Conservation (phyloP, 2,113 vertebrate species). For the Centropristis striata region DNA sequence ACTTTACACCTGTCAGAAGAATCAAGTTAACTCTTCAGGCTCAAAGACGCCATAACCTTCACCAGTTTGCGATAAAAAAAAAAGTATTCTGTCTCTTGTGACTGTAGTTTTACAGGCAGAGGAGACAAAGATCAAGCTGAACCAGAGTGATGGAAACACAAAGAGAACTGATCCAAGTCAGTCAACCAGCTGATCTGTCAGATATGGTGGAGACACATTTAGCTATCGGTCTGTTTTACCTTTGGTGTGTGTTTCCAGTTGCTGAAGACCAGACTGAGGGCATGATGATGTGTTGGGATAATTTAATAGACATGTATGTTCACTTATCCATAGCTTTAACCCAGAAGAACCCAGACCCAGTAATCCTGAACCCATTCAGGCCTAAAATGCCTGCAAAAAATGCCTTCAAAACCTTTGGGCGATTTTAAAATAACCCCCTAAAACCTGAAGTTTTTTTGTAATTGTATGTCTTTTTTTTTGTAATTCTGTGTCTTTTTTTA, state of each 20-base stretch:
- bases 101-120: not conserved
- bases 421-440: no score
- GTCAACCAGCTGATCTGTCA: not conserved
- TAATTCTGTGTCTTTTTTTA: no score
- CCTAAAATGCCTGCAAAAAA: no score
- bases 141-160: slow-evolving; percentile 5
- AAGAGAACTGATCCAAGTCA: not conserved
- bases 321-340: not conserved
- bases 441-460: no score
- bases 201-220: not conserved
- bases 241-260: not conserved
- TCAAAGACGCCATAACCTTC: not conserved
- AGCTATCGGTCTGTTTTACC: not conserved
- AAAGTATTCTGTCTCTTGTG: no score
- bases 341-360: no score
- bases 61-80: not conserved
- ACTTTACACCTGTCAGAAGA: not conserved
- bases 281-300: not conserved
- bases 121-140: not conserved
- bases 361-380: no score
- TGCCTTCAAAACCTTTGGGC: no score
- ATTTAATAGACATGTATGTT: not conserved
- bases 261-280: not conserved
- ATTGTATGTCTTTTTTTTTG: no score
- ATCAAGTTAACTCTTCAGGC: not conserved